Evolutionary conservation across 1,140 invertebrate species (phyloP), one percentile per base, ranked within the genome.

Genomic region (Chrysoperla carnea): DNA sequence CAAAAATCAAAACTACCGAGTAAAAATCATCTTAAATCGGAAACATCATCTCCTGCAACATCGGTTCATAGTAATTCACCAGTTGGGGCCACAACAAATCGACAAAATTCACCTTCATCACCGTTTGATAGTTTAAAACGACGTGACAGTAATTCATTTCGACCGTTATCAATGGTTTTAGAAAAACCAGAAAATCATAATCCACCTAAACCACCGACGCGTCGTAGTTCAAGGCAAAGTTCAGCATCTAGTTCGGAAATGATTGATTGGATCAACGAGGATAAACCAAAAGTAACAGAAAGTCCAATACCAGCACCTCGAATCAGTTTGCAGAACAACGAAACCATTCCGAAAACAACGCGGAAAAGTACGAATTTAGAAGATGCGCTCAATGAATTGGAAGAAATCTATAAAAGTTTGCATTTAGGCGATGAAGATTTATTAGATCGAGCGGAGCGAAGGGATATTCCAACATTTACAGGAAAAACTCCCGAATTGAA

Each of bases 341-440:
- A 23, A 23, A 5, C 2, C 2, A 23, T 23, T 23, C 5, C 17
- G 17, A 23, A 23, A 23, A 3, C 17, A 23, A 23, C 17, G 5
- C 17, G 17, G 5, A 75, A 74, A 52, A 81, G 81, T 1, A 73
- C 71, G 13, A 88, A 87, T 60, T 66, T 88, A 23, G 85, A 90
- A 56, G 84, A 90, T 51, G 86, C 85, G 36, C 63, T 92, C 6
- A 78, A 78, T 49, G 88, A 92, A 60, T 59, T 93, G 28, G 88
- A 93, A 64, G 78, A 81, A 11, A 89, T 92, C 54, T 91, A 89
- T 60, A 84, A 86, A 50, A 85, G 80, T 48, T 63, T 90, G 14
- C 72, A 76, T 11, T 62, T 89, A 12, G 79, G 76, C 2, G 86
- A 90, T 54, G 82, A 87, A 50, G 83, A 87, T 58, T 61, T 85